These are phyloP conservation scores for Melanotaenia trifasciata DNA, from an alignment of 2,797 vertebrate species.

Conservation along the genomic window DNA sequence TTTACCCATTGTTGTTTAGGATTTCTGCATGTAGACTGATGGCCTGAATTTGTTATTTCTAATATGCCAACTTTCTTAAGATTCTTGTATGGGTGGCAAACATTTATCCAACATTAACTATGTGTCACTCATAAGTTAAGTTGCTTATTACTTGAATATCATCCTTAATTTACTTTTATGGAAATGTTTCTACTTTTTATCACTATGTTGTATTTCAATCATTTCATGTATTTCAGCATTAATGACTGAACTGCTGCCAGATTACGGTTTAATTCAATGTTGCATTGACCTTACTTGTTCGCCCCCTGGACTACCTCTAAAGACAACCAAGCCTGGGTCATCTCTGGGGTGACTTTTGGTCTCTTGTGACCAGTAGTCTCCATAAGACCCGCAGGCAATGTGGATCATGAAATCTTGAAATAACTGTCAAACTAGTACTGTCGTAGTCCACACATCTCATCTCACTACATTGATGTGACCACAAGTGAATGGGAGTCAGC, in stretches of 20 bases:
- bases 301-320: slow-evolving; percentile 79
- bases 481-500: slow-evolving; percentile 62
- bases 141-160: slow-evolving; percentile 62
- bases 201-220: slow-evolving; percentile 43
- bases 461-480: slow-evolving; percentile 65
- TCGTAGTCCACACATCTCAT: slow-evolving; percentile 76
- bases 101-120: slow-evolving; percentile 25
- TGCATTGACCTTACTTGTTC: slow-evolving; percentile 64
- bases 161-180: slow-evolving; percentile 46
- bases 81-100: slow-evolving; percentile 9
- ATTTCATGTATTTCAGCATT: slow-evolving; percentile 73
- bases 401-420: slow-evolving; percentile 65
- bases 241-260: slow-evolving; percentile 66
- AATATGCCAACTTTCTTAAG: neutral
- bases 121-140: slow-evolving; percentile 24
- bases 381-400: slow-evolving; percentile 42
- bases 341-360: slow-evolving; percentile 50
- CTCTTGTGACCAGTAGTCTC: slow-evolving; percentile 35
- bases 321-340: slow-evolving; percentile 56
- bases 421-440: slow-evolving; percentile 63
- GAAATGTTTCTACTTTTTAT: slow-evolving; percentile 31
- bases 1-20: slow-evolving; percentile 6
- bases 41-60: neutral
- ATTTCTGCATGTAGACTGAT: slow-evolving; percentile 30
- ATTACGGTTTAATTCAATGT: slow-evolving; percentile 50